Conservation (phyloP, 2,888 invertebrate species). For the Minunthozetes semirufus region DNA sequence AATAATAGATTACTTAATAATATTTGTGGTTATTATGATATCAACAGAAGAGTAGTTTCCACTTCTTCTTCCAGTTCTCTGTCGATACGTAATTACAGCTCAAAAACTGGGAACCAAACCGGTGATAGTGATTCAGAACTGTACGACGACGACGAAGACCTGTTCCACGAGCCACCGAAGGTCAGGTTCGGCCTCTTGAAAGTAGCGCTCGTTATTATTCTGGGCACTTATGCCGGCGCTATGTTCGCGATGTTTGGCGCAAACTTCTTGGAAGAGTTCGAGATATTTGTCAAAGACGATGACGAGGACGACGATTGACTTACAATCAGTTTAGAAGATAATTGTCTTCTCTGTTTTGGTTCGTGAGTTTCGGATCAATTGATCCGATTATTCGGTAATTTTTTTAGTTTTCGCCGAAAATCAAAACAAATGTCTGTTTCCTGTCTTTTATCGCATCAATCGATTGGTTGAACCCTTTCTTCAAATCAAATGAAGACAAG, state of each 20-base stretch:
- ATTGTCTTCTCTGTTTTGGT: no score
- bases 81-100: neutral
- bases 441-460: neutral
- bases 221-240: neutral
- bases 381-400: neutral
- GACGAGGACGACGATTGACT: slow-evolving; percentile 2
- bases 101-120: neutral
- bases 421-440: no score
- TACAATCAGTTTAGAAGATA: neutral
- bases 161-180: neutral
- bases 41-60: neutral
- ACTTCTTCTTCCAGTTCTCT: no score
- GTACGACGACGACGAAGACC: slow-evolving; percentile 1
- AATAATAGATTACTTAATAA: neutral
- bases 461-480: neutral
- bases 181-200: neutral
- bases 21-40: neutral
- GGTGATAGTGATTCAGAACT: neutral
- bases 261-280: slow-evolving; percentile 6
- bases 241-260: slow-evolving; percentile 4
- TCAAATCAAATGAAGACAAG: no score
- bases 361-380: no score
- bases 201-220: neutral
- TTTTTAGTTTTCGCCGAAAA: neutral
- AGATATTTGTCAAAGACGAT: neutral